A percentile compares a stretch with the other conserved stretches of the same genome.
Conservation (phyloP, 2,888 invertebrate species). For the Drosophila subsilvestris region DNA sequence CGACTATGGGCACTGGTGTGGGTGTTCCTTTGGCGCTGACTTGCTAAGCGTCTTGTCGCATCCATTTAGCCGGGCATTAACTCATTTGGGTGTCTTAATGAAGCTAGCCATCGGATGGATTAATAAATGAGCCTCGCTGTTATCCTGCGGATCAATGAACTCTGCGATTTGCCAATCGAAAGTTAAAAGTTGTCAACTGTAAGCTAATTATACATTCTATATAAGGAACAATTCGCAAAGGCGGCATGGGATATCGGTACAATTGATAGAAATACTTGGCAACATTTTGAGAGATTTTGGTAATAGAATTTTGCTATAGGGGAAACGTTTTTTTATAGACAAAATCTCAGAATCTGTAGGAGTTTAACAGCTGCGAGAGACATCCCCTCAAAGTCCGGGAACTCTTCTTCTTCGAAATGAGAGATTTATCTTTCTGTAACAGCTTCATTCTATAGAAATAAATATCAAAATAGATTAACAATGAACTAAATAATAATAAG, state of each 20-base stretch:
- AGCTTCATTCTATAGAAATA: neutral
- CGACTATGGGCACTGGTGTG: neutral
- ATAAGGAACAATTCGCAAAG: neutral
- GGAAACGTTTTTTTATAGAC: no score
- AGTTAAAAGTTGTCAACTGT: neutral
- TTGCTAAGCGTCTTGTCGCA: conserved; percentile 35
- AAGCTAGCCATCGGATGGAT: conserved; percentile 26
- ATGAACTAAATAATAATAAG: neutral
- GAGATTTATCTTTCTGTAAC: neutral
- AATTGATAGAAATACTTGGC: neutral
- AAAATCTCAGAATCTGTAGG: no score
- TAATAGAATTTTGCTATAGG: no score
- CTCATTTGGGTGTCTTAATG: conserved; percentile 37
- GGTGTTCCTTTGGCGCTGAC: conserved; percentile 13
- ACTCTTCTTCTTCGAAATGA: no score
- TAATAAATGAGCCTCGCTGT: conserved; percentile 27
- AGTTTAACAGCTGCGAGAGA: no score
- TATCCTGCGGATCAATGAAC: conserved; percentile 30
- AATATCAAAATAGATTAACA: neutral
- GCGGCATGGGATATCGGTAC: no score
- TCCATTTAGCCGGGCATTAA: conserved; percentile 41
- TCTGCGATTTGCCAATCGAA: neutral
- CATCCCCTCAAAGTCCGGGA: no score
- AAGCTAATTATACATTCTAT: neutral
- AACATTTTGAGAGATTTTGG: no score